These are phyloP conservation scores for Paramormyrops kingsleyae DNA, from an alignment of 2,113 vertebrate species.

Conservation along the genomic window DNA sequence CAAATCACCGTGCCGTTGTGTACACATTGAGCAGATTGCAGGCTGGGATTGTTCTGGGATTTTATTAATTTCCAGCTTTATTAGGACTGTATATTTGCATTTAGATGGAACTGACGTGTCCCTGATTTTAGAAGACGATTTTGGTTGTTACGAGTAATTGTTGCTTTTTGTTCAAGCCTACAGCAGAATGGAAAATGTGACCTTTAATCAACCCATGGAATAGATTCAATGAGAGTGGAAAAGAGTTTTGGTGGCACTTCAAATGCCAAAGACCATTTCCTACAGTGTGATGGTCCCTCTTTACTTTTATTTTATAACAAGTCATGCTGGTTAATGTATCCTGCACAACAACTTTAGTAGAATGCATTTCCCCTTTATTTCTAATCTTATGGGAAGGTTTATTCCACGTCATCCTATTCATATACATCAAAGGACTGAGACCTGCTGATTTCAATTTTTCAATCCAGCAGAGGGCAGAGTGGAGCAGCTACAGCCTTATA, in stretches of 20 bases:
- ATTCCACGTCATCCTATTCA: background rate
- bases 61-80: background rate
- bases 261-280: background rate
- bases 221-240: background rate
- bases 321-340: background rate
- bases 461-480: constrained; percentile 3
- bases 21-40: background rate
- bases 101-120: background rate
- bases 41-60: background rate
- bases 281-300: background rate
- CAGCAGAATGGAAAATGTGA: background rate
- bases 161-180: background rate
- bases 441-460: background rate
- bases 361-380: background rate
- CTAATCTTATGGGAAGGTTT: background rate
- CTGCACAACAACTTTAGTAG: too few relatives aligned
- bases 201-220: background rate
- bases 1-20: background rate
- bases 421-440: background rate
- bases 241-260: background rate
- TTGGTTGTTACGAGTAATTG: background rate
- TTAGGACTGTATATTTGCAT: background rate
- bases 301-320: background rate
- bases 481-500: background rate
- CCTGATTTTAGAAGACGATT: background rate